phyloP scores from a whole-genome alignment of 2,888 invertebrate species.

The Holacanthella duospinosa region DNA sequence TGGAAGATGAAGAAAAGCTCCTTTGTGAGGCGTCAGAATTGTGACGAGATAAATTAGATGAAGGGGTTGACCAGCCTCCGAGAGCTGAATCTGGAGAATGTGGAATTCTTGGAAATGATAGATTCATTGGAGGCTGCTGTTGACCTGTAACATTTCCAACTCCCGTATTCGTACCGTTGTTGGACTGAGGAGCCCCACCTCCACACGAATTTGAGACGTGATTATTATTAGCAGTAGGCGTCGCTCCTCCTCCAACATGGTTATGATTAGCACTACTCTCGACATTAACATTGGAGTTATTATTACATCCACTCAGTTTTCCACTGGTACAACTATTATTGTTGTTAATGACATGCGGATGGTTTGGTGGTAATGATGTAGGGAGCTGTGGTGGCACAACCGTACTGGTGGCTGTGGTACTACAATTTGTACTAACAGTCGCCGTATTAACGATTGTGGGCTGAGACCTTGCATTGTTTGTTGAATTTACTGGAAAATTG shows the following conservation, averaged over 20 bases:
- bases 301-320: not conserved
- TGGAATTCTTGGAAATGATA: slow-evolving; percentile 37
- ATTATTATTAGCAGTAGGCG: not conserved
- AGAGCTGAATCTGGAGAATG: slow-evolving; percentile 37
- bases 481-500: too few relatives aligned
- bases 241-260: not conserved
- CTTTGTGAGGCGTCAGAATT: slow-evolving; percentile 37
- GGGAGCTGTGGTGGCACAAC: not conserved
- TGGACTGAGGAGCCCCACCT: too few relatives aligned
- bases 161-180: too few relatives aligned
- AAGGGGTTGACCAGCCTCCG: slow-evolving; percentile 37
- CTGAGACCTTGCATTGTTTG: not conserved
- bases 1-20: slow-evolving; percentile 38
- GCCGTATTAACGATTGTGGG: not conserved
- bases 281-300: not conserved
- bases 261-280: too few relatives aligned
- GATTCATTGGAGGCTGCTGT: slow-evolving; percentile 37
- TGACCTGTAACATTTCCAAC: too few relatives aligned
- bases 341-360: slow-evolving; percentile 16
- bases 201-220: too few relatives aligned
- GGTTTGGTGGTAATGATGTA: slow-evolving; percentile 8
- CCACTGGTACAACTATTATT: slow-evolving; percentile 19
- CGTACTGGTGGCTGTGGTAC: not conserved
- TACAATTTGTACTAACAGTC: not conserved
- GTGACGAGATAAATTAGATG: slow-evolving; percentile 37